Base-by-base conservation (phyloP, 2,797 vertebrate genomes). In the Streptopelia turtur region DNA sequence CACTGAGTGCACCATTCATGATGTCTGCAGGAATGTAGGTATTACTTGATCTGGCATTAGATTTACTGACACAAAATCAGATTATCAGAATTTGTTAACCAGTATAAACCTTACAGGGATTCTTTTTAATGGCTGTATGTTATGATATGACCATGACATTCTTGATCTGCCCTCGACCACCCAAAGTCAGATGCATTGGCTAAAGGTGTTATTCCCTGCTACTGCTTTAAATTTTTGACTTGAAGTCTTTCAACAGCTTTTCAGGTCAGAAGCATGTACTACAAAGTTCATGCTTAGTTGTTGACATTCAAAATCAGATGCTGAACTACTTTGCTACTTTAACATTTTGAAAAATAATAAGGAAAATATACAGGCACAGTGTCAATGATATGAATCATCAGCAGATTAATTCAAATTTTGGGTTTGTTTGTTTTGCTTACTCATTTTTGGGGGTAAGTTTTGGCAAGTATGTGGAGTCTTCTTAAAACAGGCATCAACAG, bases 41-140 rank as follows among this genome's bases (percentile, higher is more conserved):
- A 13, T 76, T 84, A n/a, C 4, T 25, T 79, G 43, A 70, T 89
- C 28, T 81, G 57, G n/a, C 21, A 16, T 15, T 8, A 50, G 33
- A 21, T 78, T 79, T 95, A 60, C 59, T 79, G 70, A 16, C 50
- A 50, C 53, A 89, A 87, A 90, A 66, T 72, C 56, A 70, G 15
- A 28, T 87, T 45, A 69, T 56, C 22, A 82, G 49, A 45, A 53
- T 25, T 33, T 33, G 2, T 55, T 87, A 57, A 41, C 5, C 30
- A 8, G 52, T 90, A 57, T 82, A 43, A 94, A 52, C 72, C 28
- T 56, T 2, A 28, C n/a, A 52, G 47, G 39, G 31, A 28, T 70
- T 52, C 3, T 52, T 83, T 79, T 47, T 63, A 50, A 24, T 55
- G 49, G 4, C 21, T 66, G 3, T 57, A 2, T 4, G 3, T 82